Conservation (phyloP, 2,113 vertebrate species). For the Hypanus sabinus region DNA sequence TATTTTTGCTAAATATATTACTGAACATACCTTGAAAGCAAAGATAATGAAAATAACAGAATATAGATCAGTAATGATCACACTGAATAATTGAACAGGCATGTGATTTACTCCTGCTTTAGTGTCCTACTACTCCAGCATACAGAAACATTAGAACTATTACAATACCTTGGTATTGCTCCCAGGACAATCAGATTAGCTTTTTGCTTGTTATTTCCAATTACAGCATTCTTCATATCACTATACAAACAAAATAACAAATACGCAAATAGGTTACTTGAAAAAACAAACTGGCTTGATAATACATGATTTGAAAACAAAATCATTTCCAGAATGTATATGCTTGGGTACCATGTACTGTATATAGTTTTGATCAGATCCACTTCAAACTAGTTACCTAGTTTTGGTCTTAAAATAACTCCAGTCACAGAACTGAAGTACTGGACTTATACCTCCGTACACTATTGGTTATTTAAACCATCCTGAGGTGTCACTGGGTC, state of each 20-base stretch:
- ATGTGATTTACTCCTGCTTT: background rate
- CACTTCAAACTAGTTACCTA: background rate
- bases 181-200: constrained; percentile 98
- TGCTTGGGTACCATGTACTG: background rate
- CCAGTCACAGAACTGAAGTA: background rate
- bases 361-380: no score
- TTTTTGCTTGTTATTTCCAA: constrained; percentile 99
- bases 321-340: background rate
- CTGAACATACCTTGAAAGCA: background rate
- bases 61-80: background rate
- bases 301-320: background rate
- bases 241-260: constrained; percentile 67
- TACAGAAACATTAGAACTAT: background rate
- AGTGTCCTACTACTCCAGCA: background rate
- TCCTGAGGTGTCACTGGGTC: background rate
- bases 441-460: background rate
- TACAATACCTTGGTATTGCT: constrained; percentile 84
- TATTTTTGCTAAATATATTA: constrained; percentile 19
- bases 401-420: background rate
- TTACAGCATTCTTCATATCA: constrained; percentile 99
- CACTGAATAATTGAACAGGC: background rate
- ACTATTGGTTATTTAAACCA: background rate
- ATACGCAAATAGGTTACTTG: constrained; percentile 38
- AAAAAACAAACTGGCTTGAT: background rate
- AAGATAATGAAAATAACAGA: background rate